Evolutionary conservation across 2,888 invertebrate genomes (phyloP).

Genomic region (Cheilosia soror): DNA sequence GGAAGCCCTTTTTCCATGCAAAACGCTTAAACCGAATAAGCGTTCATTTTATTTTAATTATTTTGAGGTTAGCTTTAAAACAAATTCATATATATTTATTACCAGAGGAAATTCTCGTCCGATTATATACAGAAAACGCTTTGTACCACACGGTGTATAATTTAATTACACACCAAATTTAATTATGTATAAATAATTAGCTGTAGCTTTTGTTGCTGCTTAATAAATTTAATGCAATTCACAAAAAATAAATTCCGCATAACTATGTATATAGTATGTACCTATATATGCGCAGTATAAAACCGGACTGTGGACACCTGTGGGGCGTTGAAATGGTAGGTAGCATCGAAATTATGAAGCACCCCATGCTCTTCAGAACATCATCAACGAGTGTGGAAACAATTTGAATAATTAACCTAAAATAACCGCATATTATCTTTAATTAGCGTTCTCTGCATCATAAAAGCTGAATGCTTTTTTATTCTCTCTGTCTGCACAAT

Average conservation of each 20-base stretch:
- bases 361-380: not conserved
- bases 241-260: constrained; percentile 5
- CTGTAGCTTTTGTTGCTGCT: constrained; percentile 4
- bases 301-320: constrained; percentile 33
- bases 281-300: not conserved
- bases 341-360: not conserved
- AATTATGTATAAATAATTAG: constrained; percentile 33
- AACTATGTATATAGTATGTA: not conserved
- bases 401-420: constrained; percentile 51
- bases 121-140: not conserved
- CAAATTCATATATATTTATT: not conserved
- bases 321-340: constrained; percentile 23
- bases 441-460: constrained; percentile 35
- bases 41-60: constrained; percentile 20
- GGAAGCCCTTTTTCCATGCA: not conserved
- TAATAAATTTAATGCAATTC: constrained; percentile 16
- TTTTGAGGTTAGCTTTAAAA: constrained; percentile 13
- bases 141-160: not conserved
- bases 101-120: not conserved
- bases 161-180: constrained; percentile 30
- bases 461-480: constrained; percentile 18
- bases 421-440: constrained; percentile 48
- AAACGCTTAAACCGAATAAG: not conserved
- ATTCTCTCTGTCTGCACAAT: not conserved
- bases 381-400: constrained; percentile 21